Percentiles rank a stretch among this genome's conserved stretches.
phyloP scores from a whole-genome alignment of 2,797 vertebrate species.

The Acipenser transmontanus region DNA sequence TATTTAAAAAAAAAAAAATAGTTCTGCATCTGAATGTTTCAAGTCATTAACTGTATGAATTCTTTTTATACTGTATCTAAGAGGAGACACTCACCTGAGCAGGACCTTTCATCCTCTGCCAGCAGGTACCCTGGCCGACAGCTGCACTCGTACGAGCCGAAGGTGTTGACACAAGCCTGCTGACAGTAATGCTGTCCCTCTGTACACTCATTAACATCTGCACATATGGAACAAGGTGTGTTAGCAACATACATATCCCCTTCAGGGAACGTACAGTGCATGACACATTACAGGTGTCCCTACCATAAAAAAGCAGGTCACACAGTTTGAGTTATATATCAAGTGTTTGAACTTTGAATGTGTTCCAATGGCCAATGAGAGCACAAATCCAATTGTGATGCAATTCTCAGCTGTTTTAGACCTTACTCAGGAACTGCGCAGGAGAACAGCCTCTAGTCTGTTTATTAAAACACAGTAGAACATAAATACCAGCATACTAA shows the following conservation, averaged over 20 bases:
- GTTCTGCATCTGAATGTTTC: too few species aligned
- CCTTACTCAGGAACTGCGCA: background rate
- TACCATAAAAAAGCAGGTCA: too few species aligned
- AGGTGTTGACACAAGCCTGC: slow-evolving; percentile 53
- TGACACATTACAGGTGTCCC: too few species aligned
- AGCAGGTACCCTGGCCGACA: slow-evolving; percentile 40
- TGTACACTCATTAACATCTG: slow-evolving; percentile 50
- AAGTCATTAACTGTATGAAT: too few species aligned
- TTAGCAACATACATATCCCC: background rate
- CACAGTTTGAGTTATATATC: too few species aligned
- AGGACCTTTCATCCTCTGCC: slow-evolving; percentile 25
- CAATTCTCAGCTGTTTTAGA: slow-evolving; percentile 7
- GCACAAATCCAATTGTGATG: slow-evolving; percentile 13
- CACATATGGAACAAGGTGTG: slow-evolving; percentile 15
- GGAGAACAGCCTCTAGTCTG: background rate
- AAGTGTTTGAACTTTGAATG: background rate
- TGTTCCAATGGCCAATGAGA: slow-evolving; percentile 6
- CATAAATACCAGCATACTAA: background rate
- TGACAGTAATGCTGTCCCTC: slow-evolving; percentile 38
- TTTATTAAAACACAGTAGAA: slow-evolving; percentile 11
- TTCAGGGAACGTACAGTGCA: background rate
- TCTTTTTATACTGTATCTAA: too few species aligned
- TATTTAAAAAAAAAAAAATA: too few species aligned
- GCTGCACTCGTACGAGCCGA: slow-evolving; percentile 48
- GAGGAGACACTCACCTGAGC: slow-evolving; percentile 22